These are phyloP conservation scores for Oscheius sp. DNA, from an alignment of 2,888 invertebrate species.

Conservation along the genomic window DNA sequence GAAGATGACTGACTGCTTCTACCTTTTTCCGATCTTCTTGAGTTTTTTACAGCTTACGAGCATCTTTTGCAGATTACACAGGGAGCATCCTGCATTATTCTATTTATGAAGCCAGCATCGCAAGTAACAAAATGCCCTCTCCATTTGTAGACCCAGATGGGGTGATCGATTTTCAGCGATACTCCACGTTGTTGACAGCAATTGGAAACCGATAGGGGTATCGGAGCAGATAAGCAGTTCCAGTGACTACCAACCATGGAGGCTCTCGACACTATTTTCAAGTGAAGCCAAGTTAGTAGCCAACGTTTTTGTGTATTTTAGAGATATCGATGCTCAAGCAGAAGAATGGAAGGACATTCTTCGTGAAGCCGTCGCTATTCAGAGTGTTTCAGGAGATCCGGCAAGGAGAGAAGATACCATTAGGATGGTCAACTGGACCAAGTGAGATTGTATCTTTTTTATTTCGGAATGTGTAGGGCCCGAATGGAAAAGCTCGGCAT, in stretches of 20 bases:
- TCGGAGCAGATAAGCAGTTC: slow-evolving; percentile 16
- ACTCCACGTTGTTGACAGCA: slow-evolving; percentile 1
- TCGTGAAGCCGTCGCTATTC: slow-evolving; percentile 86
- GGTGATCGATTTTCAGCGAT: no score
- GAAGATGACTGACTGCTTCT: no score
- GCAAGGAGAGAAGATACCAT: slow-evolving; percentile 85
- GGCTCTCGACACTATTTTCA: slow-evolving; percentile 24
- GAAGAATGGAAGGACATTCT: slow-evolving; percentile 48
- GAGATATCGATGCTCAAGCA: slow-evolving; percentile 45
- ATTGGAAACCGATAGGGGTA: slow-evolving; percentile 5
- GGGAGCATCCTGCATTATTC: no score
- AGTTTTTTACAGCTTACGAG: no score
- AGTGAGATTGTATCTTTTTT: slow-evolving; percentile 63
- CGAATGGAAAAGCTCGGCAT: slow-evolving; percentile 50
- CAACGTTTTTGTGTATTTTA: not conserved
- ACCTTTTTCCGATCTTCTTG: no score
- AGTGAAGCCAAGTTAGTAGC: not conserved
- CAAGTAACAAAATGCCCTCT: no score
- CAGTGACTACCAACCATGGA: slow-evolving; percentile 15
- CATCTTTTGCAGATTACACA: no score
- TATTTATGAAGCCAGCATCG: no score
- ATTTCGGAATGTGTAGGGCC: slow-evolving; percentile 16
- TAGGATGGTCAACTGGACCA: slow-evolving; percentile 86
- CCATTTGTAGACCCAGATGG: no score
- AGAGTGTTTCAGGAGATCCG: slow-evolving; percentile 91